phyloP scores from a whole-genome alignment of 2,888 invertebrate genomes.

The Stenichneumon culpator region DNA sequence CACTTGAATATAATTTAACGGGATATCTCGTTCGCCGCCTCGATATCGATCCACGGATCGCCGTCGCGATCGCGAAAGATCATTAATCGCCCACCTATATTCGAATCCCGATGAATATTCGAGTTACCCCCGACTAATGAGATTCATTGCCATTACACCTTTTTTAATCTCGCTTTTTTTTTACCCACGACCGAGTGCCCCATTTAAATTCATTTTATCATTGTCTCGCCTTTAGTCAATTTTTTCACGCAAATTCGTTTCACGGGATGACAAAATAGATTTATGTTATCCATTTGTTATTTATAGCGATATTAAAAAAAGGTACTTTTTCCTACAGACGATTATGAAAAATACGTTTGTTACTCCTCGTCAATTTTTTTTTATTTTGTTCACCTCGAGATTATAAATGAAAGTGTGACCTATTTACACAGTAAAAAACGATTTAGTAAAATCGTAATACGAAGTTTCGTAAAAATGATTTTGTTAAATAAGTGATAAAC shows the following conservation, averaged over 20 bases:
- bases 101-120: slow-evolving; percentile 37
- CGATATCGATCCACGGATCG: slow-evolving; percentile 42
- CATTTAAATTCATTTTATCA: neutral
- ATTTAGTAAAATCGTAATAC: no score
- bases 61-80: slow-evolving; percentile 22
- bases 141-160: neutral
- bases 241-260: neutral
- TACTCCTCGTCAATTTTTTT: neutral
- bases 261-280: neutral
- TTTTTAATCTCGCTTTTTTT: neutral
- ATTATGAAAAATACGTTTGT: neutral
- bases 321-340: neutral
- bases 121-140: neutral
- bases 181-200: neutral
- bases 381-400: neutral
- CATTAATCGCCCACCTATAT: slow-evolving; percentile 27
- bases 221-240: neutral
- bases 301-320: neutral
- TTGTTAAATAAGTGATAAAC: no score
- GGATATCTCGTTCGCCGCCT: slow-evolving; percentile 52
- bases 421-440: no score
- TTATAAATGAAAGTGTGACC: neutral
- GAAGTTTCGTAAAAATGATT: no score
- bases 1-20: slow-evolving; percentile 62
- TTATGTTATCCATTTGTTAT: neutral